Conservation (phyloP, 2,113 vertebrate genomes). For the Larimichthys crocea region DNA sequence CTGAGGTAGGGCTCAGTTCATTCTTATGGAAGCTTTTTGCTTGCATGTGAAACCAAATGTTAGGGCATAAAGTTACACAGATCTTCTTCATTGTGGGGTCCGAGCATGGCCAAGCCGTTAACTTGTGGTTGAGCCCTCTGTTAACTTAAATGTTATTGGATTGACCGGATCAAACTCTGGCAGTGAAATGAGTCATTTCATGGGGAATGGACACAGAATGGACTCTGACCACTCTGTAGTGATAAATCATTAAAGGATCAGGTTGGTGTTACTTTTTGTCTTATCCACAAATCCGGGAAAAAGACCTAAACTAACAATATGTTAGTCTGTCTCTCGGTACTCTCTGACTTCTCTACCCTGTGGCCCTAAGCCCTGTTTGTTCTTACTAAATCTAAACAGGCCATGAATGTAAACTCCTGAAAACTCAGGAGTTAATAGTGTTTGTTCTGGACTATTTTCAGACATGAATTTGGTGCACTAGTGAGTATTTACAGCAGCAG, state of each 20-base stretch:
- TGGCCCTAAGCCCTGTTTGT: neutral
- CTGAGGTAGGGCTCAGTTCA: no score
- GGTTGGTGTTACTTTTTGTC: neutral
- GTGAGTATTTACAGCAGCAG: conserved; percentile 12
- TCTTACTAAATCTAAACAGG: neutral
- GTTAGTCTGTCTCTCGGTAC: neutral
- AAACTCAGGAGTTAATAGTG: neutral
- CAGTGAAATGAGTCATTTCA: no score
- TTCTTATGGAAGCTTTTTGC: no score
- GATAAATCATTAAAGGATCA: conserved; percentile 12
- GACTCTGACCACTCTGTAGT: neutral
- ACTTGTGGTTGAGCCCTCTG: no score
- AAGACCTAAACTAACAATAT: neutral
- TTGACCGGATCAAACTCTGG: no score
- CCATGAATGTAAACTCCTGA: neutral
- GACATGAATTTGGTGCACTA: neutral
- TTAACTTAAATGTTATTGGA: no score
- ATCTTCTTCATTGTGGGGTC: no score
- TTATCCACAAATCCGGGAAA: conserved; percentile 8
- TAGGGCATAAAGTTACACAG: no score
- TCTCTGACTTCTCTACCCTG: neutral
- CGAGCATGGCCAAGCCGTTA: no score
- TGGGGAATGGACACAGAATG: neutral
- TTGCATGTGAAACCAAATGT: no score
- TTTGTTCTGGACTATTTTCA: neutral